Evolutionary conservation across 2,888 invertebrate genomes (phyloP).

Genomic region (Margaritifera margaritifera): DNA sequence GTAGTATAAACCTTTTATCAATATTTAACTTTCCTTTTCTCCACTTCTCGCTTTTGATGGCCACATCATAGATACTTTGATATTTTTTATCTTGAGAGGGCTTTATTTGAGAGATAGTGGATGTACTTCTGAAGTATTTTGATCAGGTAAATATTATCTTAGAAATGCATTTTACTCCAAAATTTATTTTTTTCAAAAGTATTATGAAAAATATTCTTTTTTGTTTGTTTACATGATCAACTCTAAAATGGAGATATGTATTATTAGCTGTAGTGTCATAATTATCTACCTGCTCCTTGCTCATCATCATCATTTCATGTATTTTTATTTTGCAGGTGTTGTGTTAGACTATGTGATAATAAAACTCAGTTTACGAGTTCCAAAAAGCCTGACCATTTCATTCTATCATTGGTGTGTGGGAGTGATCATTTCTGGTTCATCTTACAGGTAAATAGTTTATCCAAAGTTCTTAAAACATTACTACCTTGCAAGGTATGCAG

Average conservation of each 20-base stretch:
- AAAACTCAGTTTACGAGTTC: conserved; percentile 74
- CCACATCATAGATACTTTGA: no score
- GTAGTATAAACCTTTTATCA: no score
- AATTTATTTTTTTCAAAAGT: neutral
- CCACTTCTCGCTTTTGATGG: no score
- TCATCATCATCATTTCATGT: neutral
- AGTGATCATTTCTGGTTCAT: conserved; percentile 78
- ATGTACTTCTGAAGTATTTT: no score
- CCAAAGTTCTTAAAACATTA: neutral
- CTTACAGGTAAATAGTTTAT: conserved; percentile 77
- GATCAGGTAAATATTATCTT: neutral
- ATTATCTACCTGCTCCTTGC: no score
- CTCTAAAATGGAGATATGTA: no score
- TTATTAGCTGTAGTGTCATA: no score
- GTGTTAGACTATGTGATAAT: conserved; percentile 85
- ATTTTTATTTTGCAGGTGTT: conserved; percentile 78
- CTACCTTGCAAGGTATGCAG: no score
- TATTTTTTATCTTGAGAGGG: no score
- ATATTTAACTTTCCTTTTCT: no score
- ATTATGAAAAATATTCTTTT: neutral
- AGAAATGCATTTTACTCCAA: neutral
- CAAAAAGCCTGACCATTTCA: conserved; percentile 74
- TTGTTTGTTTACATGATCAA: neutral
- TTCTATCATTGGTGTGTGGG: conserved; percentile 83
- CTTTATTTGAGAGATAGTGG: no score